Evolutionary conservation across 2,888 invertebrate species (phyloP).

Genomic region (Ophonus ardosiacus): DNA sequence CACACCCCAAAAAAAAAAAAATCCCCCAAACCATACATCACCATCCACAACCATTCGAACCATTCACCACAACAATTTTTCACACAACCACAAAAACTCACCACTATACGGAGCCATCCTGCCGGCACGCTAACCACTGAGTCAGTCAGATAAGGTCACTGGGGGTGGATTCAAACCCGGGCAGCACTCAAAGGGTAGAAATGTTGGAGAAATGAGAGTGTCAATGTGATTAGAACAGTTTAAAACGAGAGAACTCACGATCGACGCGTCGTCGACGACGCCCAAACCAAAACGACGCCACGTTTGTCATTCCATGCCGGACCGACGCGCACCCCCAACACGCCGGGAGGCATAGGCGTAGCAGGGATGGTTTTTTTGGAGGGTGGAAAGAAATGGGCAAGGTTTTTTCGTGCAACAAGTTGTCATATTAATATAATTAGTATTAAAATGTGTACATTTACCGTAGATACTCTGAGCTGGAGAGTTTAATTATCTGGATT

Average conservation of each 20-base stretch:
- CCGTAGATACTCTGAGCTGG: too few species aligned
- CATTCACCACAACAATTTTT: not conserved
- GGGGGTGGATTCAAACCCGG: not conserved
- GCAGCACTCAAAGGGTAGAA: not conserved
- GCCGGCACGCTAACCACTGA: conserved; percentile 17
- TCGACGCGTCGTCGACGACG: conserved; percentile 70
- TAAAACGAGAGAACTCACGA: conserved; percentile 25
- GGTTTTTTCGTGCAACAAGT: not conserved
- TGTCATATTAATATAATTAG: not conserved
- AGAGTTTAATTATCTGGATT: not conserved
- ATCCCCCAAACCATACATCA: not conserved
- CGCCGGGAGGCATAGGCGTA: conserved; percentile 39
- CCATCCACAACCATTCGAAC: not conserved
- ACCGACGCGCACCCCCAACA: conserved; percentile 58
- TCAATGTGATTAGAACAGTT: conserved; percentile 12
- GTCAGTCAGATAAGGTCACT: not conserved
- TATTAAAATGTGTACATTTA: not conserved
- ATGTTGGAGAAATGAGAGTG: not conserved
- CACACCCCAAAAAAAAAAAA: not conserved
- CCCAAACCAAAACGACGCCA: conserved; percentile 74
- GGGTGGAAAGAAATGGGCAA: not conserved
- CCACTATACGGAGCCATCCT: conserved; percentile 16
- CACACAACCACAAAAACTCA: conserved; percentile 15
- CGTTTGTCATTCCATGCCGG: conserved; percentile 71
- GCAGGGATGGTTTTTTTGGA: not conserved